Percentiles rank a stretch among this genome's conserved stretches.
Evolutionary conservation across 1,140 invertebrate genomes (phyloP).

Genomic region (Orussus abietinus): DNA sequence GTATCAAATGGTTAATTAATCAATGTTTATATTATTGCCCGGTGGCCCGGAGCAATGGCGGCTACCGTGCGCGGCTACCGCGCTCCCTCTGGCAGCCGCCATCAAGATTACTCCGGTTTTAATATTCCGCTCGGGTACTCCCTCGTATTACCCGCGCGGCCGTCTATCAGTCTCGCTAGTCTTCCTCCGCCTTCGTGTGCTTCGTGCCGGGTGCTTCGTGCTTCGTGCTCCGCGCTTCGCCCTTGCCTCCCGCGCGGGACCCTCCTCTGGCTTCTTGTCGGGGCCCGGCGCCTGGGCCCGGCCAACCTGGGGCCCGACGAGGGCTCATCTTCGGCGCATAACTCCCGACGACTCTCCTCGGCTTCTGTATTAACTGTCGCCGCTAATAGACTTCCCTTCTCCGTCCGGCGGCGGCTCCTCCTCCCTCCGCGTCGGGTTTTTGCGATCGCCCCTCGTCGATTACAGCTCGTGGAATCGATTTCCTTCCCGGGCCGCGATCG

Average conservation of each 20-base stretch:
- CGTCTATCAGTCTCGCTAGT: not conserved
- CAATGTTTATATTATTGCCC: slow-evolving; percentile 45
- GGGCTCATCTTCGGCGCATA: too few species aligned
- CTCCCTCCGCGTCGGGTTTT: too few species aligned
- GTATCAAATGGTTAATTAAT: slow-evolving; percentile 45
- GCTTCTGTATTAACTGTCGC: slow-evolving; percentile 1
- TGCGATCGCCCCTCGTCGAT: too few species aligned
- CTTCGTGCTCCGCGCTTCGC: slow-evolving; percentile 1
- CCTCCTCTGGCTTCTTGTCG: slow-evolving; percentile 1
- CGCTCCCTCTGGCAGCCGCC: too few species aligned
- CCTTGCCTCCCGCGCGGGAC: slow-evolving; percentile 14
- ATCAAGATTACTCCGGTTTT: slow-evolving; percentile 20
- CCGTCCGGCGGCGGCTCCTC: too few species aligned
- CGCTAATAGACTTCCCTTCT: slow-evolving; percentile 4
- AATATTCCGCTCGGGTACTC: slow-evolving; percentile 22
- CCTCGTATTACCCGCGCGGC: slow-evolving; percentile 15
- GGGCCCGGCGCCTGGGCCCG: too few species aligned
- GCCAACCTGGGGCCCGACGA: too few species aligned
- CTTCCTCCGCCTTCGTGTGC: not conserved
- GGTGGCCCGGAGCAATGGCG: slow-evolving; percentile 21
- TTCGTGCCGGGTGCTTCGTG: not conserved
- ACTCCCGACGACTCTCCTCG: not conserved
- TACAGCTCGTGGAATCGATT: too few species aligned
- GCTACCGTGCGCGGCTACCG: slow-evolving; percentile 13
- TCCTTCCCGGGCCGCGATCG: too few species aligned